phyloP scores from a whole-genome alignment of 2,113 vertebrate genomes.

The Pica pica region DNA sequence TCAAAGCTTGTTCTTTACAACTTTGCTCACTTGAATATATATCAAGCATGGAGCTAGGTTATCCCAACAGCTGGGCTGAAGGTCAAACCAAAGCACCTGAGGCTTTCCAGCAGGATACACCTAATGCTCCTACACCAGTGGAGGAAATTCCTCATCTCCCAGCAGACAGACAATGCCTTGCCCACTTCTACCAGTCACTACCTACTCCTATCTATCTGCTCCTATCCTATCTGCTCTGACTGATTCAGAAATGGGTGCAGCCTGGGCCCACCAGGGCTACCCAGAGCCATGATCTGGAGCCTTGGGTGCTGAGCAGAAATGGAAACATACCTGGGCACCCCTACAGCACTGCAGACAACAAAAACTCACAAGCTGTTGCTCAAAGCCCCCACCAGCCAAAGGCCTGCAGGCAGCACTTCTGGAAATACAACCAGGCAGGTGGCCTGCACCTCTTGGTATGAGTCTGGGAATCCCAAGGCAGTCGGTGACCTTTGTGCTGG shows the following conservation, averaged over 20 bases:
- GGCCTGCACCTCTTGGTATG: neutral
- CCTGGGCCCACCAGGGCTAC: neutral
- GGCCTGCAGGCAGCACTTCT: neutral
- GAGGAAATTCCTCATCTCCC: neutral
- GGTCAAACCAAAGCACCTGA: neutral
- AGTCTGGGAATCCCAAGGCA: neutral
- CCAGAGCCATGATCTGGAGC: neutral
- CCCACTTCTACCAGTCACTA: neutral
- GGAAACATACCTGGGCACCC: neutral
- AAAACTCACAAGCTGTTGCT: neutral
- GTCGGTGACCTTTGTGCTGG: neutral
- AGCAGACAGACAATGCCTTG: fast-evolving
- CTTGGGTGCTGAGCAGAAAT: fast-evolving
- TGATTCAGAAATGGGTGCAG: fast-evolving
- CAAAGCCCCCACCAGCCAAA: neutral
- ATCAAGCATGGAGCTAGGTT: neutral
- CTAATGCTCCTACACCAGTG: neutral
- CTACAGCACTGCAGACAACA: neutral
- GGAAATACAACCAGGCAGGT: neutral
- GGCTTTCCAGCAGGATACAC: neutral
- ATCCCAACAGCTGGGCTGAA: neutral
- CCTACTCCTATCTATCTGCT: too few relatives aligned
- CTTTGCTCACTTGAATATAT: neutral
- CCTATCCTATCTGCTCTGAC: neutral
- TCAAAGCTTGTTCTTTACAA: neutral